phyloP scores from a whole-genome alignment of 2,797 vertebrate genomes.

The Anomalospiza imberbis region DNA sequence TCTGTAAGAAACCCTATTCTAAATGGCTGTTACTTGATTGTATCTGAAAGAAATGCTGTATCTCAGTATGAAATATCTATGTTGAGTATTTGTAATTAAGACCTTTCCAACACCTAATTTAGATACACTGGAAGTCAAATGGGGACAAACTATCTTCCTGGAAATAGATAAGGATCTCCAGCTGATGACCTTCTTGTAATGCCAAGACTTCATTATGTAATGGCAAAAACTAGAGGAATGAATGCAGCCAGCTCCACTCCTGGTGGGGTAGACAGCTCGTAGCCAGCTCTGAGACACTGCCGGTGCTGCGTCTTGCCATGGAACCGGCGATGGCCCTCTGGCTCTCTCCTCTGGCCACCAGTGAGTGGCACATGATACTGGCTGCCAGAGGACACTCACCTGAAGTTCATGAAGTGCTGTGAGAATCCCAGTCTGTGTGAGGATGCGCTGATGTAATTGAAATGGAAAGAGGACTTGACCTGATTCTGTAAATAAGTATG shows the following conservation, averaged over 20 bases:
- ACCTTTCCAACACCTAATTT: not conserved
- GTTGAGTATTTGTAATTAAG: not conserved
- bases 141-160: not conserved
- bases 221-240: not conserved
- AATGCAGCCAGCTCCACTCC: fast-evolving
- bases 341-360: conserved; percentile 1
- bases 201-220: not conserved
- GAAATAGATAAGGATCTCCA: not conserved
- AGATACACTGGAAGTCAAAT: conserved; percentile 16
- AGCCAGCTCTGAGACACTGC: fast-evolving
- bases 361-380: fast-evolving
- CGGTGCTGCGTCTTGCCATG: fast-evolving
- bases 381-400: not conserved
- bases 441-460: not conserved
- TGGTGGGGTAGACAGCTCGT: fast-evolving
- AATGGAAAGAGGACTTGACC: not conserved
- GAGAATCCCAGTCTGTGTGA: not conserved
- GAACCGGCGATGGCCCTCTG: not conserved
- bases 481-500: fast-evolving
- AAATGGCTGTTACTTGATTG: not conserved
- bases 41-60: not conserved
- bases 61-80: not conserved
- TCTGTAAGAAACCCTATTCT: not conserved
- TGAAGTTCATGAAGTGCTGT: fast-evolving
- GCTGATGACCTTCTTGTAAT: not conserved